phyloP scores from a whole-genome alignment of 2,113 vertebrate genomes.

The Probosciger aterrimus region DNA sequence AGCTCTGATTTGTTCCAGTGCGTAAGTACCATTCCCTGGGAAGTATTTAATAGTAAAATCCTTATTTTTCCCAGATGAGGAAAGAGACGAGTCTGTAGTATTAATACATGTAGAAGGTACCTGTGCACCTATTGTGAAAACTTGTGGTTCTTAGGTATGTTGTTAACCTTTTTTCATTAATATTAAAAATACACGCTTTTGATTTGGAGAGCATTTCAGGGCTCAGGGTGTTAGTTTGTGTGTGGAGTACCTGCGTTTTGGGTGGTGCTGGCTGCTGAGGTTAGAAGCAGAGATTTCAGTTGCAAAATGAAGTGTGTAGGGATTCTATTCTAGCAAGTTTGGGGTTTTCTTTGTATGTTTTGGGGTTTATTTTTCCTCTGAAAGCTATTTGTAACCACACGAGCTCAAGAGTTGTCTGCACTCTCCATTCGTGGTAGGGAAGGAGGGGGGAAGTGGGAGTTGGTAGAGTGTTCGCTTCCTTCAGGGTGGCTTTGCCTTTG shows the following conservation, averaged over 20 bases:
- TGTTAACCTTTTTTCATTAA: background rate
- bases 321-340: background rate
- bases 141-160: background rate
- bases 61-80: background rate
- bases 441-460: constrained; percentile 23
- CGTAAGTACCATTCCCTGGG: background rate
- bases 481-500: background rate
- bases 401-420: background rate
- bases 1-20: background rate
- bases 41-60: background rate
- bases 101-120: background rate
- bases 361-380: background rate
- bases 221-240: background rate
- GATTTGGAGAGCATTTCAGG: background rate
- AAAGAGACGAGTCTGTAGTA: background rate
- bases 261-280: background rate
- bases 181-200: background rate
- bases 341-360: background rate
- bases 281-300: background rate
- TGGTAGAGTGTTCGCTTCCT: background rate
- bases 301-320: background rate
- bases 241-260: background rate
- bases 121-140: background rate
- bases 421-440: background rate
- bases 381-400: background rate